A percentile compares a stretch with the other conserved stretches of the same genome.
These are phyloP conservation scores for Spinus olivaceus DNA, from an alignment of 2,797 vertebrate species.

Conservation along the genomic window DNA sequence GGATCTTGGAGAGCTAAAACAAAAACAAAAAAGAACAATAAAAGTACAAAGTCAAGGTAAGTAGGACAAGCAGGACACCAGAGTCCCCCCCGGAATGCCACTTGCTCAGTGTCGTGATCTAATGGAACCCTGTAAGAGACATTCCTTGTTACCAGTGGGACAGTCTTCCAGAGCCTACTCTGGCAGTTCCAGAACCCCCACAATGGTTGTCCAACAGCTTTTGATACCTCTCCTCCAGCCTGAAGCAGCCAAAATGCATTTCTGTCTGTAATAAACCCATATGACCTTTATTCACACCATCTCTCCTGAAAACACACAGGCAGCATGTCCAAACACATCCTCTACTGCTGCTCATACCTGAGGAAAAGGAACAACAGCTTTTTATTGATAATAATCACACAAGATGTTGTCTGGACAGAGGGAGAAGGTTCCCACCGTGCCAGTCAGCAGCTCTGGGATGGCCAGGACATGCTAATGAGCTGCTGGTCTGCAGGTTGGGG, in stretches of 20 bases:
- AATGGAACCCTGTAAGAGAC: rapidly evolving
- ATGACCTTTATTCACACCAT: not conserved
- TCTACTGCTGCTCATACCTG: not conserved
- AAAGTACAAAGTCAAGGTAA: not conserved
- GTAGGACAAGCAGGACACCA: not conserved
- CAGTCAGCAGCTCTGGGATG: not conserved
- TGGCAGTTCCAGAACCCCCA: not conserved
- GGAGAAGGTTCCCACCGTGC: not conserved
- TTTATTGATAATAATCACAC: not conserved
- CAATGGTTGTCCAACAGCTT: not conserved
- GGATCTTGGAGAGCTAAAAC: not conserved
- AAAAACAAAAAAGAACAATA: rapidly evolving
- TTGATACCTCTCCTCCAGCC: not conserved
- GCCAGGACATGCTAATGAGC: not conserved
- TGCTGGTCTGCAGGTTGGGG: not conserved
- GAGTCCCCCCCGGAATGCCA: not conserved
- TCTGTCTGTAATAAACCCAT: not conserved
- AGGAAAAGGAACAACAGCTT: not conserved
- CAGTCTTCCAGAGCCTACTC: not conserved
- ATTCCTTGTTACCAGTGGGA: not conserved
- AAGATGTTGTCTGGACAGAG: not conserved
- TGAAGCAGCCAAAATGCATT: not conserved
- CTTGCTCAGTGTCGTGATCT: not conserved
- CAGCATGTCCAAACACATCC: not conserved
- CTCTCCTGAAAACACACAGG: not conserved